Conservation (phyloP, 1,140 invertebrate species). For the Armadillidium nasatum region DNA sequence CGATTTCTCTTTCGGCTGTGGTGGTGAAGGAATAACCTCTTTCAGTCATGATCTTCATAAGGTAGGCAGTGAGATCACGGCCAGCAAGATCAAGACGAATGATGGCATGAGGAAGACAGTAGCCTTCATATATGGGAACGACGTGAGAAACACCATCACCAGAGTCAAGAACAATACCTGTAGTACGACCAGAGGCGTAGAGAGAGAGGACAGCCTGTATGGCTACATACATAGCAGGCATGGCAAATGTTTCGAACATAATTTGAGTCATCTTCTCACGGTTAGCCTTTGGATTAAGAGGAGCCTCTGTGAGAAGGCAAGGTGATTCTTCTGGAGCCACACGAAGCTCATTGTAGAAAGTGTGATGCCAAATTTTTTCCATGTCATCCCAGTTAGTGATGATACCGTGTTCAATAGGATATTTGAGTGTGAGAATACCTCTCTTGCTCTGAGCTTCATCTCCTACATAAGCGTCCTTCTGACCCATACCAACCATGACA, state of each 20-base stretch:
- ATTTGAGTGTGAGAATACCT: slow-evolving; percentile 85
- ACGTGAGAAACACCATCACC: slow-evolving; percentile 84
- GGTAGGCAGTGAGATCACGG: slow-evolving; percentile 57
- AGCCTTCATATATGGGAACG: slow-evolving; percentile 52
- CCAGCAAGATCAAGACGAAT: slow-evolving; percentile 56
- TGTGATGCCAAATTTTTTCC: slow-evolving; percentile 96
- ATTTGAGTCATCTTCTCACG: slow-evolving; percentile 70
- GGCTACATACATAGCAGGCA: slow-evolving; percentile 86
- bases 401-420: slow-evolving; percentile 91
- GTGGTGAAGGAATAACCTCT: slow-evolving; percentile 53
- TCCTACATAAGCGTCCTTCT: slow-evolving; percentile 83
- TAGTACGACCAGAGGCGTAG: slow-evolving; percentile 89
- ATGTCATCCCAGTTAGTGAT: slow-evolving; percentile 97
- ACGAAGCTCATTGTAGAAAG: slow-evolving; percentile 90
- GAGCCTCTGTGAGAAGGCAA: slow-evolving; percentile 84
- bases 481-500: slow-evolving; percentile 92
- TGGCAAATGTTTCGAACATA: slow-evolving; percentile 92
- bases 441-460: slow-evolving; percentile 89
- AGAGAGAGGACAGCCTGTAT: slow-evolving; percentile 86
- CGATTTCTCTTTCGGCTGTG: slow-evolving; percentile 79
- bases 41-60: slow-evolving; percentile 55
- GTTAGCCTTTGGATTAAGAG: slow-evolving; percentile 86
- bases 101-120: slow-evolving; percentile 55
- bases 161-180: slow-evolving; percentile 84
- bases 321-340: slow-evolving; percentile 91